Percentiles rank a stretch among this genome's conserved stretches.
Conservation (phyloP, 2,113 vertebrate genomes). For the Thunnus maccoyii region DNA sequence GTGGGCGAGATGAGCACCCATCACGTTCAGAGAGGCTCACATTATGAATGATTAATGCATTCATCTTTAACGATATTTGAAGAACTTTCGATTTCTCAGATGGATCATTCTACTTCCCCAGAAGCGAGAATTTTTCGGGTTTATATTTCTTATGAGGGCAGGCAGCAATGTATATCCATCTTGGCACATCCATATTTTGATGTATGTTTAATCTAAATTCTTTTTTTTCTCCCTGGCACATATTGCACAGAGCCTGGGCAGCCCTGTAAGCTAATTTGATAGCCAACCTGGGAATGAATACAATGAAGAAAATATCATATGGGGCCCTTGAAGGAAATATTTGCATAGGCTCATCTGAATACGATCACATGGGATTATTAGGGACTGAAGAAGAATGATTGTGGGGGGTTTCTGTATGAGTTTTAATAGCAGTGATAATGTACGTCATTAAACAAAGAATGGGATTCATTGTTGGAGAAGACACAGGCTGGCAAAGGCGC, state of each 20-base stretch:
- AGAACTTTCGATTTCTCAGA: slow-evolving; percentile 71
- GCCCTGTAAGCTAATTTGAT: slow-evolving; percentile 41
- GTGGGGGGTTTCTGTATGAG: neutral
- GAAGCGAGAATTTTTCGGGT: slow-evolving; percentile 35
- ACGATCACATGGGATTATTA: slow-evolving; percentile 45
- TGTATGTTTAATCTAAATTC: slow-evolving; percentile 56
- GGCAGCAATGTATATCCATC: slow-evolving; percentile 28
- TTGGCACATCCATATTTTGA: slow-evolving; percentile 50
- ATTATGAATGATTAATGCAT: slow-evolving; percentile 74
- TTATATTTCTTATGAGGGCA: slow-evolving; percentile 45
- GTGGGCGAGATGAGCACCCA: slow-evolving; percentile 46
- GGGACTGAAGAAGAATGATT: slow-evolving; percentile 3
- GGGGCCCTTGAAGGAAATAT: slow-evolving; percentile 47
- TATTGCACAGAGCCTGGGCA: slow-evolving; percentile 31
- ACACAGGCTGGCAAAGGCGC: slow-evolving; percentile 34
- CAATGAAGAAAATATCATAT: slow-evolving; percentile 36
- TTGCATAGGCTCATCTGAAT: slow-evolving; percentile 55
- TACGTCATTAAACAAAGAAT: slow-evolving; percentile 44
- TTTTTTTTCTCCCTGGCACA: slow-evolving; percentile 7
- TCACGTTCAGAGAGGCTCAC: slow-evolving; percentile 52
- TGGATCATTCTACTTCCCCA: slow-evolving; percentile 48
- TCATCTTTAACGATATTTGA: slow-evolving; percentile 73
- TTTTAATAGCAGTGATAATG: slow-evolving; percentile 29
- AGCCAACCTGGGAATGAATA: slow-evolving; percentile 25
- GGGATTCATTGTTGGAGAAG: slow-evolving; percentile 46